A percentile compares a stretch with the other conserved stretches of the same genome.
phyloP scores from a whole-genome alignment of 2,888 invertebrate genomes.

The Drosophila anomalata region DNA sequence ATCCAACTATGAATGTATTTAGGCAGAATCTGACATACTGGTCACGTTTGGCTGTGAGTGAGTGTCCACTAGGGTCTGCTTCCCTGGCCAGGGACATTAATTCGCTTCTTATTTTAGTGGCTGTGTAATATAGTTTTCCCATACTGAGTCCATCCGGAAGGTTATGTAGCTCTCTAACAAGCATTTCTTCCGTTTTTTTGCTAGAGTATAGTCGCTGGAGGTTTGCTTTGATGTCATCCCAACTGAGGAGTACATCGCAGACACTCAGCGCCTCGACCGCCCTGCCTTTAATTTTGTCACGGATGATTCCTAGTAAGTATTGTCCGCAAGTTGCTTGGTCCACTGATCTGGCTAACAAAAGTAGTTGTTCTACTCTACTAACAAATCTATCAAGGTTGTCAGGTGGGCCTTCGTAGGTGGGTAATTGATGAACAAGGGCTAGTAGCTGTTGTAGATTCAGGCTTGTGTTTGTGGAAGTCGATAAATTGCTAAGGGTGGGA shows the following conservation, averaged over 20 bases:
- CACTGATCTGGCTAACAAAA: background rate
- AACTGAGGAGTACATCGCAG: slow-evolving; percentile 13
- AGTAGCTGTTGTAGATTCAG: too few species aligned
- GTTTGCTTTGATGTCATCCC: slow-evolving; percentile 21
- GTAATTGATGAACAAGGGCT: background rate
- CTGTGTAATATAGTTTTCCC: slow-evolving; percentile 12
- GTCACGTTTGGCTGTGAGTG: slow-evolving; percentile 10
- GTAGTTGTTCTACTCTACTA: too few species aligned
- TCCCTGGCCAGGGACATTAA: slow-evolving; percentile 17
- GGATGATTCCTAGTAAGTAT: slow-evolving; percentile 9
- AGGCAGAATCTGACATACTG: slow-evolving; percentile 17
- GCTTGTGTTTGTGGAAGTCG: background rate
- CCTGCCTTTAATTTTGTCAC: slow-evolving; percentile 18
- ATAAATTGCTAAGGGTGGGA: background rate
- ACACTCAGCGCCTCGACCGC: slow-evolving; percentile 13
- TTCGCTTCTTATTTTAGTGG: slow-evolving; percentile 16
- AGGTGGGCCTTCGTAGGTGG: too few species aligned
- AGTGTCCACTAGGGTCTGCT: too few species aligned
- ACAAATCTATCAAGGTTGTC: too few species aligned
- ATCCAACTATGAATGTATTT: slow-evolving; percentile 21
- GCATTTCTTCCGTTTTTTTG: slow-evolving; percentile 21
- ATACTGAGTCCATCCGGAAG: slow-evolving; percentile 17
- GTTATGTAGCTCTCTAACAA: slow-evolving; percentile 15
- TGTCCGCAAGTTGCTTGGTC: slow-evolving; percentile 19
- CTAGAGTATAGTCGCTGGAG: slow-evolving; percentile 15